These are phyloP conservation scores for Nannobrachium achirus DNA, from an alignment of 2,113 vertebrate species.

Conservation along the genomic window DNA sequence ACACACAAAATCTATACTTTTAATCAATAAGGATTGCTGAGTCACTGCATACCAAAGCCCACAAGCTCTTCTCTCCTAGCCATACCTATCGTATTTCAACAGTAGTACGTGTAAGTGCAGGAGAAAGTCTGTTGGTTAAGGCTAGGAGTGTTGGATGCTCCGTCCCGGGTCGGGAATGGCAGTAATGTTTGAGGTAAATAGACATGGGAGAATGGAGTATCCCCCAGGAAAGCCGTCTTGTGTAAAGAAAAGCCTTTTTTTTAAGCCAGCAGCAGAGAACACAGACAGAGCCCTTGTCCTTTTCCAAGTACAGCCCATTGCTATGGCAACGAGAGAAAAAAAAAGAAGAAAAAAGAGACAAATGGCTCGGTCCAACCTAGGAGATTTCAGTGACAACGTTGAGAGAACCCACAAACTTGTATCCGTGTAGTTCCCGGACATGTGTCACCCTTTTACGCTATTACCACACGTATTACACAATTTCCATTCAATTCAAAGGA, in stretches of 20 bases:
- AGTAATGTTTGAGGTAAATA: neutral
- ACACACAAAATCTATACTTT: neutral
- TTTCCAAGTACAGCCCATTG: conserved; percentile 30
- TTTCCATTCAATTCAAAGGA: no score
- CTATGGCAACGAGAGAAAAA: conserved; percentile 52
- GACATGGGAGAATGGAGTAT: neutral
- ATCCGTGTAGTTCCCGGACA: no score
- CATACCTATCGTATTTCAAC: neutral
- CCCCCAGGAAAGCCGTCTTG: neutral
- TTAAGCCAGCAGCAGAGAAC: neutral
- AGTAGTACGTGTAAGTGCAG: neutral
- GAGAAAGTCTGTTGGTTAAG: neutral
- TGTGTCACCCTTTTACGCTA: neutral
- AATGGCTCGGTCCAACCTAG: conserved; percentile 15
- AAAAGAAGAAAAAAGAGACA: conserved; percentile 4
- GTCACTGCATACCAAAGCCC: neutral
- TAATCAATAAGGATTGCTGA: conserved; percentile 13
- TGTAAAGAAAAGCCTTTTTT: neutral
- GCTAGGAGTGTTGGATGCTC: neutral
- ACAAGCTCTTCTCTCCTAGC: neutral
- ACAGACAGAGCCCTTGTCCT: conserved; percentile 15
- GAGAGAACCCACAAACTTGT: no score
- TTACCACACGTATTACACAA: neutral
- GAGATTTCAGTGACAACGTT: neutral
- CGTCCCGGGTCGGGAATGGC: neutral